Evolutionary conservation across 1,140 invertebrate genomes (phyloP).

Genomic region (Calephelis nemesis): DNA sequence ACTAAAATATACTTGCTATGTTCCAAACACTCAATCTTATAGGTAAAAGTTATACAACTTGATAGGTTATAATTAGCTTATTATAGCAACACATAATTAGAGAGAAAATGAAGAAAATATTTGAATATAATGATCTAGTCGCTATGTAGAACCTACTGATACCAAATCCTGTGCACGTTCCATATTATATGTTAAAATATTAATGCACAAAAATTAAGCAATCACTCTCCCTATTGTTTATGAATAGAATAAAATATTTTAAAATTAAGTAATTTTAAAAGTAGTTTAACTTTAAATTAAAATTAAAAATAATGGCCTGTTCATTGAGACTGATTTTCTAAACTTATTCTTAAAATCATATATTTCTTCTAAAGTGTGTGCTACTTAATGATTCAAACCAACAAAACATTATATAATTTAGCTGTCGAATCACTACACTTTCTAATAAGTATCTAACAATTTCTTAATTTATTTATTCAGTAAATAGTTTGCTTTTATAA

Average conservation of each 20-base stretch:
- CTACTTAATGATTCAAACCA: conserved; percentile 15
- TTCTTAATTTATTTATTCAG: no score
- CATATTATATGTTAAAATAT: conserved; percentile 11
- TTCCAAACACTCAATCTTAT: not conserved
- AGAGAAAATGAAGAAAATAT: conserved; percentile 2
- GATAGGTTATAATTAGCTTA: conserved; percentile 5
- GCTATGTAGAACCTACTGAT: conserved; percentile 1
- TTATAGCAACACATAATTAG: not conserved
- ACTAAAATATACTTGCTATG: not conserved
- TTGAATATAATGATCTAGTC: conserved; percentile 6
- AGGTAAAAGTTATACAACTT: not conserved
- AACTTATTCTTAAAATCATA: conserved; percentile 52
- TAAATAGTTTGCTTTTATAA: no score
- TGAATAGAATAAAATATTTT: not conserved
- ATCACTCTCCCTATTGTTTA: conserved; percentile 1
- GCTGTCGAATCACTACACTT: not conserved
- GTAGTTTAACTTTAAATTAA: conserved; percentile 53
- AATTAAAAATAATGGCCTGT: conserved; percentile 76
- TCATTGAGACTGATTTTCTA: conserved; percentile 80
- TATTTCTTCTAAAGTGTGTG: conserved; percentile 22
- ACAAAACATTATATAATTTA: conserved; percentile 1
- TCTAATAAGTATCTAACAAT: no score
- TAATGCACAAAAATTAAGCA: conserved; percentile 21
- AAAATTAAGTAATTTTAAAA: conserved; percentile 20
- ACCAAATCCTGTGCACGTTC: conserved; percentile 22